A percentile compares a stretch with the other conserved stretches of the same genome.
These are phyloP conservation scores for Corydoras sp. DNA, from an alignment of 2,113 vertebrate species.

Conservation along the genomic window DNA sequence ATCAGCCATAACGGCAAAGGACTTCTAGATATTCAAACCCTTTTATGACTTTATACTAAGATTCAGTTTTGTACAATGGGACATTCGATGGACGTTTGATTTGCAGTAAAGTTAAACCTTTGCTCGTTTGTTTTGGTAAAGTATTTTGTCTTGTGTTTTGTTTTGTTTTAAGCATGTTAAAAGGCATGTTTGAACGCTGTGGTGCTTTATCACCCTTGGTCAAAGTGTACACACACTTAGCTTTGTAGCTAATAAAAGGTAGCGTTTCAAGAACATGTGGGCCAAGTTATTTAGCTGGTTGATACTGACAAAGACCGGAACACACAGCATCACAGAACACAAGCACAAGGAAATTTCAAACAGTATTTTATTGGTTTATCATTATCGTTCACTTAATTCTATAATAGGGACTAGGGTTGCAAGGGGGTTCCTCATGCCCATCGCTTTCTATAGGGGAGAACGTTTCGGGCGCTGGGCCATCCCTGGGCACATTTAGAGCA, in stretches of 20 bases:
- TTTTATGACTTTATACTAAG: constrained; percentile 16
- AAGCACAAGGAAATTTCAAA: too few relatives aligned
- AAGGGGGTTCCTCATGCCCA: too few relatives aligned
- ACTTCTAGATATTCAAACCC: constrained; percentile 6
- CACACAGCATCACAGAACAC: too few relatives aligned
- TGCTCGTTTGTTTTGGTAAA: neutral
- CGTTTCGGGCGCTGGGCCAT: too few relatives aligned
- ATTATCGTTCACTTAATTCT: too few relatives aligned
- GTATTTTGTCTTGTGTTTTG: constrained; percentile 3
- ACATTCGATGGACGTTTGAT: constrained; percentile 7
- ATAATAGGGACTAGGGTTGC: too few relatives aligned
- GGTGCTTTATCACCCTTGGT: constrained; percentile 16
- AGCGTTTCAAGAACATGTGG: too few relatives aligned
- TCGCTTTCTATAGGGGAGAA: too few relatives aligned
- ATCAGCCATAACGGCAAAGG: constrained; percentile 13
- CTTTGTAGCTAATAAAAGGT: constrained; percentile 20
- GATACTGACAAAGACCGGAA: too few relatives aligned
- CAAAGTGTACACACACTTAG: neutral
- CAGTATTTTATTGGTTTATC: too few relatives aligned
- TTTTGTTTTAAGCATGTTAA: neutral
- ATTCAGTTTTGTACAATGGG: constrained; percentile 19
- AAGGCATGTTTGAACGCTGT: constrained; percentile 15
- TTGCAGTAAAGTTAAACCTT: neutral
- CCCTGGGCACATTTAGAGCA: too few relatives aligned
- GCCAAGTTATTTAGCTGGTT: too few relatives aligned